Conservation (phyloP, 1,140 invertebrate species). For the Sarcophaga bullata region DNA sequence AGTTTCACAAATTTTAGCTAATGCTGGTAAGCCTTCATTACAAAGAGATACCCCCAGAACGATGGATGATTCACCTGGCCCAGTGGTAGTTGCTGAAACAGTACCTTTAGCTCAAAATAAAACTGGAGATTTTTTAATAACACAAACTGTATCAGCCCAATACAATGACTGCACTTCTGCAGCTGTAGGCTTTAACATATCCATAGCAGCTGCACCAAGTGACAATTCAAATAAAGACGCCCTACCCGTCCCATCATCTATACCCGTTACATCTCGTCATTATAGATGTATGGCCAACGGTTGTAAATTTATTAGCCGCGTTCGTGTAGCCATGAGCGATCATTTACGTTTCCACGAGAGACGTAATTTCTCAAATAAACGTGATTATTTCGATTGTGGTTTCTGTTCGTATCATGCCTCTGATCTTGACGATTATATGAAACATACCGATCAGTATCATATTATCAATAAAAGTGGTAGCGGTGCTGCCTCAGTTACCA, state of each 20-base stretch:
- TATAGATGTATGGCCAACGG: constrained; percentile 70
- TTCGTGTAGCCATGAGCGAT: constrained; percentile 64
- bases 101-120: constrained; percentile 36
- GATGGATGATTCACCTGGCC: constrained; percentile 28
- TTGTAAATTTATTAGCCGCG: constrained; percentile 69
- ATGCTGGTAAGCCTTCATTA: background rate
- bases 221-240: background rate
- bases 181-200: constrained; percentile 44
- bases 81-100: constrained; percentile 41
- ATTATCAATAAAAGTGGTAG: background rate
- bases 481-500: background rate
- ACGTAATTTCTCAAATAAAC: constrained; percentile 34
- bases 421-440: constrained; percentile 43
- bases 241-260: background rate
- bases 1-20: constrained; percentile 39
- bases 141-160: constrained; percentile 46
- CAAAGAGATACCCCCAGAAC: background rate
- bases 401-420: constrained; percentile 38
- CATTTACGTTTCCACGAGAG: constrained; percentile 44
- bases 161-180: constrained; percentile 12
- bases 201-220: constrained; percentile 31
- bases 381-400: constrained; percentile 44
- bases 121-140: constrained; percentile 42
- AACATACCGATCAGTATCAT: constrained; percentile 41
- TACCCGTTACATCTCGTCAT: constrained; percentile 16